Evolutionary conservation across 2,113 vertebrate genomes (phyloP), one percentile per base, ranked within the genome.

Genomic region (Acinonyx jubatus): DNA sequence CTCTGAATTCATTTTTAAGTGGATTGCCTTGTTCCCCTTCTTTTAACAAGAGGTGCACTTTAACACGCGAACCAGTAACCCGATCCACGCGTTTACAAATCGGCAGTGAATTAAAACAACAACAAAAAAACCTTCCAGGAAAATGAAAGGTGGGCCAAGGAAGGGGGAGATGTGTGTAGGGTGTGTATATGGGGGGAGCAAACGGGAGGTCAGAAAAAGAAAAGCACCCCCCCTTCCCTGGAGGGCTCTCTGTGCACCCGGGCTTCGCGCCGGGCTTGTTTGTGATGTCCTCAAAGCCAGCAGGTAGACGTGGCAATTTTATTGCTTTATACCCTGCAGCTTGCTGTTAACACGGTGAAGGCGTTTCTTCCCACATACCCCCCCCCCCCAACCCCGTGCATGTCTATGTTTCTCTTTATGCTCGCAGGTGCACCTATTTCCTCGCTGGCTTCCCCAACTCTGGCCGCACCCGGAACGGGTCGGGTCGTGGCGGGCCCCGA

Each of bases 61-160:
- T 98, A 99, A 99, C 99, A 99, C 98, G 98, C 97, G 98, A 99
- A 98, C 98, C 95, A 97, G 99, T 99, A 99, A 99, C 99, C 98
- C 98, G 99, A 99, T 98, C 99, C 98, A 98, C 91, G 98, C 98
- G 96, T 99, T 99, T 99, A 99, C 98, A 98, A 99, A 99, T 98
- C 98, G 98, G 97, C 98, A 98, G 97, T 98, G 98, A 99, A 98
- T 98, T 97, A 95, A 97, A 98, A 96, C 98, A 96, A 96, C 94
- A 96, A 94, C 94, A 93, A 89, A 98, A 98, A 98, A 98, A 96
- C 76, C 82, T 96, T 95, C 69, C 50, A 95, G 89, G 86, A 98
- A 97, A 97, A 98, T 91, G 95, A 97, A 97, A 97, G 96, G 96
- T 94, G 90, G 93, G 78, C 87, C 96, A 95, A 91, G 95, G 92